A percentile compares a stretch with the other conserved stretches of the same genome.
These are phyloP conservation scores for Rhadinocentrus ornatus DNA, from an alignment of 2,797 vertebrate species.

Conservation along the genomic window DNA sequence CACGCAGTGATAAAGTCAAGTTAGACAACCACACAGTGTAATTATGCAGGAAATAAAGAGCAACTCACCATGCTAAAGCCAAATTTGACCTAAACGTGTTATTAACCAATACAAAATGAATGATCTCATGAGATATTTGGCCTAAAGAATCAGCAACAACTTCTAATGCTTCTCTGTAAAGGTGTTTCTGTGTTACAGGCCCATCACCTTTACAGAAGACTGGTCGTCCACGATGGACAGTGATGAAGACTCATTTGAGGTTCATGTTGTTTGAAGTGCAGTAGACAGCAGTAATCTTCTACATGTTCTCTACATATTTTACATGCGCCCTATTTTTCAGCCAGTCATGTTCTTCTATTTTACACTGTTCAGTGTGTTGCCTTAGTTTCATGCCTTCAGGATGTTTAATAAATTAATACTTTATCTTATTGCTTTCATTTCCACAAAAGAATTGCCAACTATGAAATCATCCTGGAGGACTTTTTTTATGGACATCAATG, in stretches of 20 bases:
- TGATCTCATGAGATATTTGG: not conserved
- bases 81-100: not conserved
- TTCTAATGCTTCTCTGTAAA: conserved; percentile 1
- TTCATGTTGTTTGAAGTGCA: conserved; percentile 37
- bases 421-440: conserved; percentile 34
- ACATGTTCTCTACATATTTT: conserved; percentile 21
- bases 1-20: conserved; percentile 39
- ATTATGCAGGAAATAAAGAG: not conserved
- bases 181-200: conserved; percentile 19
- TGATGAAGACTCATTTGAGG: conserved; percentile 41
- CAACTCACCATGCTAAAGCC: not conserved
- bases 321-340: conserved; percentile 22
- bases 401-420: conserved; percentile 36
- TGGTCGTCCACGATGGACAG: conserved; percentile 18
- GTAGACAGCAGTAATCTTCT: conserved; percentile 4
- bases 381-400: conserved; percentile 40
- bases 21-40: conserved; percentile 8
- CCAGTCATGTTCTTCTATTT: conserved; percentile 15
- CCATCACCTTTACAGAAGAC: conserved; percentile 40
- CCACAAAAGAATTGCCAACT: conserved; percentile 6
- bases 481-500: conserved; percentile 31
- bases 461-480: conserved; percentile 37
- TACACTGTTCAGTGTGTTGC: not conserved
- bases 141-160: not conserved
- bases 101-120: conserved; percentile 4